phyloP scores from a whole-genome alignment of 1,140 invertebrate genomes.

The Lepidotrigona ventralis region DNA sequence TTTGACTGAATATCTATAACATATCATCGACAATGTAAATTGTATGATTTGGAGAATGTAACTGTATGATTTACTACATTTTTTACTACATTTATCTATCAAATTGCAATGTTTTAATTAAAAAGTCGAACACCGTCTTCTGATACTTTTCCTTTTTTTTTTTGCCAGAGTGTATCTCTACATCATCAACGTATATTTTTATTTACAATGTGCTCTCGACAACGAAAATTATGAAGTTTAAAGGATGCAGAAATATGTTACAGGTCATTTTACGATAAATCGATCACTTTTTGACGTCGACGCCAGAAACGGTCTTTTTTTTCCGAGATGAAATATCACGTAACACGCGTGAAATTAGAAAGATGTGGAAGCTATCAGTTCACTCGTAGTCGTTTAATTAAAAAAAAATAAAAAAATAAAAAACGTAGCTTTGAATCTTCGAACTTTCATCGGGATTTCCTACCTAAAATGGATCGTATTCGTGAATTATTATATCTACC shows the following conservation, averaged over 20 bases:
- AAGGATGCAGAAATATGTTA: neutral
- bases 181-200: too few relatives aligned
- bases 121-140: too few relatives aligned
- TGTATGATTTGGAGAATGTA: too few relatives aligned
- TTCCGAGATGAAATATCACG: neutral
- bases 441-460: neutral
- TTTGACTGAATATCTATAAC: too few relatives aligned
- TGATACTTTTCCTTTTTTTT: too few relatives aligned
- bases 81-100: too few relatives aligned
- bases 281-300: neutral
- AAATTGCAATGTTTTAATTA: too few relatives aligned
- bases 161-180: too few relatives aligned
- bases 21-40: too few relatives aligned
- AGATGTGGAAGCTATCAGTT: neutral
- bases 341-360: neutral
- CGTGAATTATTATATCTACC: neutral
- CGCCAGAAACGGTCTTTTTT: neutral
- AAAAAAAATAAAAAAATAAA: neutral
- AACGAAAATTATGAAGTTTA: neutral
- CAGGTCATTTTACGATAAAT: neutral
- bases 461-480: neutral
- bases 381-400: neutral
- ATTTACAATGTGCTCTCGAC: neutral
- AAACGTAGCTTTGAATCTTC: too few relatives aligned
- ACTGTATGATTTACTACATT: too few relatives aligned